Percentiles rank a stretch among this genome's conserved stretches.
Evolutionary conservation across 2,797 vertebrate genomes (phyloP).

Genomic region (Trachurus trachurus): DNA sequence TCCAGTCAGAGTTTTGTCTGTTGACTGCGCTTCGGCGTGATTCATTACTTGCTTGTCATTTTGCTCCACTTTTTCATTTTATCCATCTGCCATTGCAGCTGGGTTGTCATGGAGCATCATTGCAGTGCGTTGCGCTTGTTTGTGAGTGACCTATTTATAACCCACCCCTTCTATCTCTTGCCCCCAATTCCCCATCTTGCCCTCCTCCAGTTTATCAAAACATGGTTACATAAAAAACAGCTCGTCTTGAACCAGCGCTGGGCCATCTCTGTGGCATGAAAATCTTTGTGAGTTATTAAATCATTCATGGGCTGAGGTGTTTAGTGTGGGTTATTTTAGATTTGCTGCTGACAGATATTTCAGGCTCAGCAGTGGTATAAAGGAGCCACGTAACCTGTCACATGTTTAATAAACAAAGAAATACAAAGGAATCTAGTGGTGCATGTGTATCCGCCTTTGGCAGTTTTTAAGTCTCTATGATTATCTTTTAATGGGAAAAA

Average conservation of each 20-base stretch:
- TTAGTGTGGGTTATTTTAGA: conserved; percentile 53
- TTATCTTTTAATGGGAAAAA: neutral
- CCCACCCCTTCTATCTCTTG: conserved; percentile 70
- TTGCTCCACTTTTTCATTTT: conserved; percentile 75
- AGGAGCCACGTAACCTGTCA: neutral
- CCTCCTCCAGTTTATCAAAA: conserved; percentile 71
- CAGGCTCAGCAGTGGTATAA: conserved; percentile 28
- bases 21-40: conserved; percentile 20
- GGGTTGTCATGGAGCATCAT: conserved; percentile 79
- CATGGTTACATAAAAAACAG: conserved; percentile 62
- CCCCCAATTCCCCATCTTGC: conserved; percentile 70
- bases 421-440: neutral
- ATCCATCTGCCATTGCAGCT: conserved; percentile 84
- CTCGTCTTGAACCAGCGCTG: conserved; percentile 33
- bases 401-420: neutral
- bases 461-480: neutral
- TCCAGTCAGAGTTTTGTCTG: conserved; percentile 4
- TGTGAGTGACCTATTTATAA: conserved; percentile 85
- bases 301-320: conserved; percentile 56
- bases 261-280: conserved; percentile 30
- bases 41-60: conserved; percentile 72
- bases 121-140: conserved; percentile 63
- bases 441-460: neutral
- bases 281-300: conserved; percentile 53
- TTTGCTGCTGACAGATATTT: conserved; percentile 44